These are phyloP conservation scores for Gambusia affinis DNA, from an alignment of 2,113 vertebrate species.

Conservation along the genomic window DNA sequence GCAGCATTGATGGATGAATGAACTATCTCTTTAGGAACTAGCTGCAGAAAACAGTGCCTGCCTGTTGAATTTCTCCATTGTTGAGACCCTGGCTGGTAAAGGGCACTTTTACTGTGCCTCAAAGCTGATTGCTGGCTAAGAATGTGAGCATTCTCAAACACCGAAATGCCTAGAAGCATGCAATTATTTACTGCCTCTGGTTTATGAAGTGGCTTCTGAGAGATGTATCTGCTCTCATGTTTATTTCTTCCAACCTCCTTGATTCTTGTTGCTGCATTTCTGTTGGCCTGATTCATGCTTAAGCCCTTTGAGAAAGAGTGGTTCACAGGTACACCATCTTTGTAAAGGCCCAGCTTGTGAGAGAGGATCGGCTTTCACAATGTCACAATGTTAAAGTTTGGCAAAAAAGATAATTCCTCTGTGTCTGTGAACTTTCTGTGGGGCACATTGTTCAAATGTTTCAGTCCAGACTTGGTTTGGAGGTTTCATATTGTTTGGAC, in stretches of 20 bases:
- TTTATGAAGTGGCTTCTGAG: conserved; percentile 68
- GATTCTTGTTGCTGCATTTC: conserved; percentile 46
- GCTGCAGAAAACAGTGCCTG: conserved; percentile 40
- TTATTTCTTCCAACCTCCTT: conserved; percentile 63
- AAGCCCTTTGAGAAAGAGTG: conserved; percentile 46
- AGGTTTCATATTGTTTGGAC: conserved; percentile 55
- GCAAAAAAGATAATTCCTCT: conserved; percentile 9
- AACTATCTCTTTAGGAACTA: conserved; percentile 34
- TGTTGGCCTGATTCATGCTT: conserved; percentile 49
- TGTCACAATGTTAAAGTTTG: conserved; percentile 28
- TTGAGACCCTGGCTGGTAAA: conserved; percentile 48
- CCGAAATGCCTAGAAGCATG: conserved; percentile 60
- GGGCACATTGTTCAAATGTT: conserved; percentile 28
- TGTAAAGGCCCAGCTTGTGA: conserved; percentile 19
- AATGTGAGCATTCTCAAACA: conserved; percentile 58
- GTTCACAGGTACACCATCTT: conserved; percentile 46
- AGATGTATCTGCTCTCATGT: conserved; percentile 55
- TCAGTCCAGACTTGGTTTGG: conserved; percentile 13
- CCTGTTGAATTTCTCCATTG: conserved; percentile 43
- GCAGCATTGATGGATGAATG: conserved; percentile 42
- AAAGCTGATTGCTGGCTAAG: conserved; percentile 54
- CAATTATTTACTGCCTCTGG: conserved; percentile 70
- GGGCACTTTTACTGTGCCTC: conserved; percentile 51
- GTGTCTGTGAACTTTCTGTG: conserved; percentile 8
- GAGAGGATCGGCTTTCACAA: conserved; percentile 7